Evolutionary conservation across 2,888 invertebrate species (phyloP), one percentile per base, ranked within the genome.

Genomic region (Adelphocoris suturalis): DNA sequence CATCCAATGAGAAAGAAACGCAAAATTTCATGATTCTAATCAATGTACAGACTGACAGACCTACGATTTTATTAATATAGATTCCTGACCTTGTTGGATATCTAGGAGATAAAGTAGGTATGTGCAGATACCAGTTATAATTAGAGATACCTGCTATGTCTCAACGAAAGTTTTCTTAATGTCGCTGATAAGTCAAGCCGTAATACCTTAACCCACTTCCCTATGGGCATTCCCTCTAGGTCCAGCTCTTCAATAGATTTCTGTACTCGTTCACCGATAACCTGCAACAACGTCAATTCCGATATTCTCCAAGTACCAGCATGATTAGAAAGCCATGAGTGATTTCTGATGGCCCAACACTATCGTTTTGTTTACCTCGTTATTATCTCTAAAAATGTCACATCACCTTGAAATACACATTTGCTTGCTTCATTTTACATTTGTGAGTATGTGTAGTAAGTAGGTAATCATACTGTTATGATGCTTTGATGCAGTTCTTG

Each of bases 191-290:
- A 9, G 75, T 86, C 61, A 4, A 86, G 75, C 37, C 27, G 46
- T 19, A 86, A 68, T 19, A 19, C 23, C 23, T 46, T 61, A 9
- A 86, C 9, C 68, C 75, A 86, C 14, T 19, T 68, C 68, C 75
- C 86, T 16, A 86, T 23, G 2, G 86, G 86, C 47, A 86, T 86
- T 16, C 86, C 86, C 46, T 86, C 86, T 19, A 86, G 47, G 23
- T 86, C 48, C 47, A 86, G 75, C 14, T 86, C 68, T n/a, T 75
- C 27, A 28, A 86, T 28, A 4, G 86, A 86, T 75, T 75, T 86
- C 46, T 86, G 86, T 13, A 86, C 86, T 19, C 86, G 7, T 46
- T 68, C 47, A 5, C 86, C 86, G n/a, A 86, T 75, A 23, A 86
- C 46, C 47, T 68, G 23, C n/a, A 57, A 16, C n/a, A 5, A 37